Percentiles rank a stretch among this genome's conserved stretches.
phyloP scores from a whole-genome alignment of 2,113 vertebrate genomes.

The Laticauda laticaudata region DNA sequence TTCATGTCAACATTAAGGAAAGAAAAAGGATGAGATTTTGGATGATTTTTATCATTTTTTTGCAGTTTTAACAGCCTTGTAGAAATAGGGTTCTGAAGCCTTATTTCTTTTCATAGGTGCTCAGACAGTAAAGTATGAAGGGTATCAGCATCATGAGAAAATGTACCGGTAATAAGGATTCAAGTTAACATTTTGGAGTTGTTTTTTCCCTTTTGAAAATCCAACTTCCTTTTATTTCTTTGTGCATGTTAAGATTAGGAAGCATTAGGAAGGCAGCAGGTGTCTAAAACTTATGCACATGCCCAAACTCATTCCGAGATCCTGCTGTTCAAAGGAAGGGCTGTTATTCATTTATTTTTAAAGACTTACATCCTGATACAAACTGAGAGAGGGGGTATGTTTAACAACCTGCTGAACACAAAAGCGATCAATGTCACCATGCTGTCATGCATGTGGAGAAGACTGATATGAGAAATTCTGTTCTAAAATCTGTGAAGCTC shows the following conservation, averaged over 20 bases:
- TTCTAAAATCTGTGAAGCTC: not conserved
- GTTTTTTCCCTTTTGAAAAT: too few species aligned
- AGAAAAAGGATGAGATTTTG: conserved; percentile 35
- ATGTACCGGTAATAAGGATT: not conserved
- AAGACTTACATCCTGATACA: not conserved
- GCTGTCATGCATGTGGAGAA: not conserved
- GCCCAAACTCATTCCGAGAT: not conserved
- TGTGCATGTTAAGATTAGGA: not conserved
- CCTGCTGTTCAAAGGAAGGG: not conserved
- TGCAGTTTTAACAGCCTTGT: conserved; percentile 46
- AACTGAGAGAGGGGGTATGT: not conserved
- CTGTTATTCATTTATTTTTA: not conserved
- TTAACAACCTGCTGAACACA: not conserved
- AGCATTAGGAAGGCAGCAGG: not conserved
- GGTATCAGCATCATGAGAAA: not conserved
- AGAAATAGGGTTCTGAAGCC: conserved; percentile 37
- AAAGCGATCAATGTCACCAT: not conserved
- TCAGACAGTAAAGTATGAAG: not conserved
- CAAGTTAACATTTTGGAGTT: not conserved
- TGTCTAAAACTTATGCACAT: not conserved
- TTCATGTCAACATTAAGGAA: conserved; percentile 42
- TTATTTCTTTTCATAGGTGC: not conserved
- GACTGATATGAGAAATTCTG: not conserved
- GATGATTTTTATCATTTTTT: conserved; percentile 58
- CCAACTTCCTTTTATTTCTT: not conserved